A percentile compares a stretch with the other conserved stretches of the same genome.
These are phyloP conservation scores for Tichodroma muraria DNA, from an alignment of 2,113 vertebrate species.

Conservation along the genomic window DNA sequence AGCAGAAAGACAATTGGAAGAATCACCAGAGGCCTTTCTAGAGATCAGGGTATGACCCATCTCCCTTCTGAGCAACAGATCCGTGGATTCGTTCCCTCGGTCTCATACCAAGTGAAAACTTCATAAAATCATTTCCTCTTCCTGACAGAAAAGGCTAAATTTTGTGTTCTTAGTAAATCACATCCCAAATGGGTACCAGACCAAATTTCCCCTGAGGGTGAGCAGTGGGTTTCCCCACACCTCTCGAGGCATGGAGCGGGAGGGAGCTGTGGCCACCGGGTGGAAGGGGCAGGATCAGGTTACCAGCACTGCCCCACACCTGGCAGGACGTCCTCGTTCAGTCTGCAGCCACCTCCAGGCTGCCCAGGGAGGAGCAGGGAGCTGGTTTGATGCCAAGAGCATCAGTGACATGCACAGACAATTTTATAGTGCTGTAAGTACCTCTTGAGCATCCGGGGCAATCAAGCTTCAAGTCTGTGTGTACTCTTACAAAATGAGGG, in stretches of 20 bases:
- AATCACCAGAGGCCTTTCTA: background rate
- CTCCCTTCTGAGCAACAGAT: background rate
- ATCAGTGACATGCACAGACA: accelerated
- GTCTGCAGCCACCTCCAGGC: background rate
- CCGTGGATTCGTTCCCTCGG: accelerated
- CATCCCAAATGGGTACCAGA: background rate
- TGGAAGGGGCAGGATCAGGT: background rate
- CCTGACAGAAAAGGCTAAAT: background rate
- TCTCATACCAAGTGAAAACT: background rate
- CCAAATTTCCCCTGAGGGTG: background rate
- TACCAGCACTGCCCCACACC: background rate
- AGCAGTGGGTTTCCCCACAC: accelerated
- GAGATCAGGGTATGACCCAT: background rate
- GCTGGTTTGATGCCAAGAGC: background rate
- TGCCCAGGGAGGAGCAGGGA: background rate
- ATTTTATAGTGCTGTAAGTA: background rate
- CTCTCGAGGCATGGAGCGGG: accelerated
- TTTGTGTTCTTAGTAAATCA: background rate
- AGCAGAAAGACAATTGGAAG: background rate
- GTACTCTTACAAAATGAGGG: background rate
- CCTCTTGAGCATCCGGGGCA: background rate
- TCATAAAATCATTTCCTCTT: background rate
- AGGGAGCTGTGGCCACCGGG: background rate
- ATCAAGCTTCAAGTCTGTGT: background rate
- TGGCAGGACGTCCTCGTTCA: background rate